Percentiles rank a stretch among this genome's conserved stretches.
phyloP scores from a whole-genome alignment of 2,888 invertebrate species.

The Clunio marinus region DNA sequence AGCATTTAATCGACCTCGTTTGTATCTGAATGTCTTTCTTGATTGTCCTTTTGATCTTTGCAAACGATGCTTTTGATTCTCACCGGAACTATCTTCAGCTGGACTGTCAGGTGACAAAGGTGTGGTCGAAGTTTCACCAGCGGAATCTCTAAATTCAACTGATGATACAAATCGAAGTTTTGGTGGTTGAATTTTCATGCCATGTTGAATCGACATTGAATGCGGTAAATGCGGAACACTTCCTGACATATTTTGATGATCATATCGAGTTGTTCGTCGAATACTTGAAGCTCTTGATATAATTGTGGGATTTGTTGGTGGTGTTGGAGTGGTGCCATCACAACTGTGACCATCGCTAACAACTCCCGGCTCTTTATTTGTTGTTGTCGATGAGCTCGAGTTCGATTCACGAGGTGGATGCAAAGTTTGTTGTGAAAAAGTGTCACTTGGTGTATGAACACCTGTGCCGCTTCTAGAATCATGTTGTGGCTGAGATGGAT shows the following conservation, averaged over 20 bases:
- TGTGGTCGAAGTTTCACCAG: conserved; percentile 73
- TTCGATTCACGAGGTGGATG: conserved; percentile 56
- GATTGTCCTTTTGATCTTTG: conserved; percentile 92
- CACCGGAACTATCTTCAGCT: conserved; percentile 64
- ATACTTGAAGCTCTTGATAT: conserved; percentile 42
- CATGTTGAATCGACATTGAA: conserved; percentile 50
- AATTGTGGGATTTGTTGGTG: conserved; percentile 43
- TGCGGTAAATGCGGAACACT: conserved; percentile 52
- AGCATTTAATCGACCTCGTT: conserved; percentile 69
- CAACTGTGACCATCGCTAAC: conserved; percentile 51
- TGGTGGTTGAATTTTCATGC: conserved; percentile 54
- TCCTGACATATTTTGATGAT: conserved; percentile 41
- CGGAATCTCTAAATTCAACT: conserved; percentile 73
- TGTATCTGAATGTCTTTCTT: conserved; percentile 84
- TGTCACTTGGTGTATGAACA: conserved; percentile 51
- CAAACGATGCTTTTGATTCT: conserved; percentile 63
- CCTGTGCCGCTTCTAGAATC: conserved; percentile 51
- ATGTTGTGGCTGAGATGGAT: conserved; percentile 49
- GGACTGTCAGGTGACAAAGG: conserved; percentile 71
- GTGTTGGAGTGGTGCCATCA: conserved; percentile 42
- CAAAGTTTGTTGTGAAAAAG: conserved; percentile 51
- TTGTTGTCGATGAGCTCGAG: conserved; percentile 61
- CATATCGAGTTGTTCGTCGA: conserved; percentile 39
- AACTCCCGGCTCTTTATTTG: conserved; percentile 48
- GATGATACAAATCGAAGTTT: conserved; percentile 78